phyloP scores from a whole-genome alignment of 1,140 invertebrate genomes.

The Aphaenogaster rudis region DNA sequence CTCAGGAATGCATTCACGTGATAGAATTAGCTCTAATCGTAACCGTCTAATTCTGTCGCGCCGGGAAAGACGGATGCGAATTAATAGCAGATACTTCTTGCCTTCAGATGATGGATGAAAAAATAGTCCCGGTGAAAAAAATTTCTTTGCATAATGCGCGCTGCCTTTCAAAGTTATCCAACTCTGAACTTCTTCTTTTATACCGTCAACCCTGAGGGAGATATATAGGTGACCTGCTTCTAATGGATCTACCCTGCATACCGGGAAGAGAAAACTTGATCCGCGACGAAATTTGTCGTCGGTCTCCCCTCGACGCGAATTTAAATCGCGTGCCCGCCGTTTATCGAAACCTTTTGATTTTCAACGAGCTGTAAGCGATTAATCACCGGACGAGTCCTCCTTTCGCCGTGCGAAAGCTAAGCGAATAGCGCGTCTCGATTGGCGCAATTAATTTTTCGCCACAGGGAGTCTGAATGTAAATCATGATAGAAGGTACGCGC shows the following conservation, averaged over 20 bases:
- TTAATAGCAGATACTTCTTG: conserved; percentile 14
- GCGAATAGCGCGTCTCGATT: neutral
- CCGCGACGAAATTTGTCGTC: conserved; percentile 29
- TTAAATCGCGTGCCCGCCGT: neutral
- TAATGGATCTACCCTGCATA: conserved; percentile 5
- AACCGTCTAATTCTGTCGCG: neutral
- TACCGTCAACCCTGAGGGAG: neutral
- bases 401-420: neutral
- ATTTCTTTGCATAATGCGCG: conserved; percentile 7
- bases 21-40: conserved; percentile 24
- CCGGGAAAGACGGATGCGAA: neutral
- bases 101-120: neutral
- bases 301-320: neutral
- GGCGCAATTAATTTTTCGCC: conserved; percentile 21
- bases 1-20: neutral
- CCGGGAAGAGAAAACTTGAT: neutral
- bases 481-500: neutral
- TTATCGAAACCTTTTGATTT: conserved; percentile 38
- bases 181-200: neutral
- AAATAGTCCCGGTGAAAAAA: conserved; percentile 15
- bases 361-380: conserved; percentile 27
- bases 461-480: neutral
- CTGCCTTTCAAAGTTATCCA: neutral
- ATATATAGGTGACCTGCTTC: conserved; percentile 6
- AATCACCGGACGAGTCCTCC: conserved; percentile 9